A percentile compares a stretch with the other conserved stretches of the same genome.
phyloP scores from a whole-genome alignment of 2,888 invertebrate species.

The Pyrgus malvae region DNA sequence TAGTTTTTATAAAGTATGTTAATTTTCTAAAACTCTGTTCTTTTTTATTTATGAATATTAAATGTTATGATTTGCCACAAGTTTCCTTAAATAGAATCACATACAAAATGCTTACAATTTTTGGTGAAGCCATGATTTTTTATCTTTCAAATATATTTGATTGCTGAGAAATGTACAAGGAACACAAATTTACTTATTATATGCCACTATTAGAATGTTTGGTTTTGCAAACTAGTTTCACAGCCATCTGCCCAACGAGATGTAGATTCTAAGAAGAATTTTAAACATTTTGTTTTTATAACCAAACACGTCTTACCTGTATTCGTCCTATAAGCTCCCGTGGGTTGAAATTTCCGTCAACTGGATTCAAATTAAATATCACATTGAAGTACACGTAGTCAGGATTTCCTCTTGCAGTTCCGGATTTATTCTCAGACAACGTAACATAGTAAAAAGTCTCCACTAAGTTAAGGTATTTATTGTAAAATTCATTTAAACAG shows the following conservation, averaged over 20 bases:
- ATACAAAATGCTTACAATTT: no score
- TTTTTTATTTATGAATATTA: no score
- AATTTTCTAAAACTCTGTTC: no score
- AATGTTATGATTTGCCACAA: no score
- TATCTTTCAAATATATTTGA: no score
- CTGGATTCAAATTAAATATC: constrained; percentile 67
- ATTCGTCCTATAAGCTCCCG: constrained; percentile 65
- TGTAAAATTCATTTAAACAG: constrained; percentile 68
- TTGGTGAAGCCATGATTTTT: no score
- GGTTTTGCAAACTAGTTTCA: constrained; percentile 1
- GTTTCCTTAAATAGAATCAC: no score
- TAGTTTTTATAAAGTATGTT: no score
- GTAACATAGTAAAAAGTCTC: constrained; percentile 79
- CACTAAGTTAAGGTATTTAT: constrained; percentile 71
- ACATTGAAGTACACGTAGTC: constrained; percentile 71
- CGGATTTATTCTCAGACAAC: constrained; percentile 65
- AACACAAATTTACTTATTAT: no score
- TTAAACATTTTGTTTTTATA: not conserved
- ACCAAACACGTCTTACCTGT: constrained; percentile 59
- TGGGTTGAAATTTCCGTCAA: constrained; percentile 66
- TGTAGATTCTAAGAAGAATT: not conserved
- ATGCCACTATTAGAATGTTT: no score
- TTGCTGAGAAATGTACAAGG: no score
- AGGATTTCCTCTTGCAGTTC: constrained; percentile 55
- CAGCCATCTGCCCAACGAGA: constrained; percentile 2